Conservation (phyloP, 2,888 invertebrate genomes). For the Hermaeophaga mercurialis region DNA sequence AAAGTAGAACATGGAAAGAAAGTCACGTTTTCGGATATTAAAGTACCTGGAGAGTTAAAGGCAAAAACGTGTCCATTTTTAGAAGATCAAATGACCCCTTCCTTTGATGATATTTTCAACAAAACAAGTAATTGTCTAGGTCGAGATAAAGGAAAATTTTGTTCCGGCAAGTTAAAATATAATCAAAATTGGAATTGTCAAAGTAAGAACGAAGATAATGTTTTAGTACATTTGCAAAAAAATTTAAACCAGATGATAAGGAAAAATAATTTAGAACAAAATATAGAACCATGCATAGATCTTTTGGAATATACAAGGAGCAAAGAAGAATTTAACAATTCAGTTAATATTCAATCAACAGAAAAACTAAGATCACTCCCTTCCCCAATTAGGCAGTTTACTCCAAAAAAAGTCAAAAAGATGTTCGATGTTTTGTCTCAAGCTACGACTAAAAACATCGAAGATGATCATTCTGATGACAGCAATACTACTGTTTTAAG, state of each 20-base stretch:
- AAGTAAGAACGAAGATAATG: too few species aligned
- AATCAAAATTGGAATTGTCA: too few species aligned
- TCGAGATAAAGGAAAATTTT: too few species aligned
- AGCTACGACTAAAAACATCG: slow-evolving; percentile 18
- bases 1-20: slow-evolving; percentile 1
- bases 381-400: slow-evolving; percentile 24
- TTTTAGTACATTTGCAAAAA: slow-evolving; percentile 1
- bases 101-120: too few species aligned
- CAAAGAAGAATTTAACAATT: slow-evolving; percentile 5
- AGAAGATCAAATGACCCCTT: too few species aligned
- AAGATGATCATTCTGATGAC: slow-evolving; percentile 36
- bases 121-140: too few species aligned
- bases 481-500: slow-evolving; percentile 38
- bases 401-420: slow-evolving; percentile 36
- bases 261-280: not conserved
- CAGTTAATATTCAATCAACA: not conserved
- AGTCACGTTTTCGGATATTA: too few species aligned
- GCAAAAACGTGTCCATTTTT: too few species aligned
- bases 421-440: slow-evolving; percentile 36
- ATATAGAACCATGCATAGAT: not conserved
- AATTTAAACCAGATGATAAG: not conserved
- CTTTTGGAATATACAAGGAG: not conserved
- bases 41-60: too few species aligned
- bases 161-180: too few species aligned
- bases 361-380: not conserved